Conservation (phyloP, 1,140 invertebrate species). For the Philotrypesis tridentata region DNA sequence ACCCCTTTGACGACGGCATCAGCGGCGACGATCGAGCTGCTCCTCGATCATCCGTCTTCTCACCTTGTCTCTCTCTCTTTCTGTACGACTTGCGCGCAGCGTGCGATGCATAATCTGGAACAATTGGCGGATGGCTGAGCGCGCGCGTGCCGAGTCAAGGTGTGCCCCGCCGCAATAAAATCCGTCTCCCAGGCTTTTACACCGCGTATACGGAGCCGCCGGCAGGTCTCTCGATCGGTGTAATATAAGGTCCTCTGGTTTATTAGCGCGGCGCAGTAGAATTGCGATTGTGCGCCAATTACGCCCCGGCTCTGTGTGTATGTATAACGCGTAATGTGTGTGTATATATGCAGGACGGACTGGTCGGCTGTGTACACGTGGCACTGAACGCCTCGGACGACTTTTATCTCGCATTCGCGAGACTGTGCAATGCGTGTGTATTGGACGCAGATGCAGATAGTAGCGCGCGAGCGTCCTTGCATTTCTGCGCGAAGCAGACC, state of each 20-base stretch:
- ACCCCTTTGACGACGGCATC: not conserved
- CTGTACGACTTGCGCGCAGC: no score
- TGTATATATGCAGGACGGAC: no score
- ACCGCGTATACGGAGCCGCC: no score
- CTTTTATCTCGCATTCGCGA: slow-evolving; percentile 28
- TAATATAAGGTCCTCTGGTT: not conserved
- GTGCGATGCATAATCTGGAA: not conserved
- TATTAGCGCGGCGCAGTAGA: not conserved
- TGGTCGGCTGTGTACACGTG: no score
- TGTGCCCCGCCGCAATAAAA: not conserved
- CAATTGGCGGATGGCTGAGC: not conserved
- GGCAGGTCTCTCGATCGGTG: no score
- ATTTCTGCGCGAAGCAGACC: slow-evolving; percentile 23
- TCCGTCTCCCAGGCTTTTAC: not conserved
- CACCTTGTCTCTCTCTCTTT: no score
- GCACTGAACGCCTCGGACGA: not conserved
- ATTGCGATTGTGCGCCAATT: not conserved
- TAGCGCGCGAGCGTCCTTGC: no score
- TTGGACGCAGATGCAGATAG: no score
- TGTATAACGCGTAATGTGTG: no score
- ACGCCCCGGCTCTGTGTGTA: no score
- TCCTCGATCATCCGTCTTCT: not conserved
- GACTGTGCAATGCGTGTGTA: no score
- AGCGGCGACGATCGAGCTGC: no score
- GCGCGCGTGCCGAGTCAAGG: not conserved